Evolutionary conservation across 2,888 invertebrate species (phyloP), one percentile per base, ranked within the genome.

Genomic region (Hypolimnas misippus): DNA sequence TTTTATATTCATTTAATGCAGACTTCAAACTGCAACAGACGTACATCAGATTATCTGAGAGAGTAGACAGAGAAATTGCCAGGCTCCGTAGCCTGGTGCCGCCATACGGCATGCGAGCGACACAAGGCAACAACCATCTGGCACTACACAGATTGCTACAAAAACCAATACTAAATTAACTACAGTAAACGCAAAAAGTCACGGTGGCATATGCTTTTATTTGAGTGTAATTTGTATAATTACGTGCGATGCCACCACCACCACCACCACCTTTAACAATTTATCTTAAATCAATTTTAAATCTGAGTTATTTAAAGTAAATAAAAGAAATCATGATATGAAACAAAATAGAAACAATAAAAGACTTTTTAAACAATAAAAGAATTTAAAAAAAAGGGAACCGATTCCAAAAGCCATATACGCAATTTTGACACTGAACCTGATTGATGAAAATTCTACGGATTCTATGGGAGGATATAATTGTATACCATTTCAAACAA

Each of bases 51-150:
- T 84, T 81, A 82, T 75, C 72, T 73, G 76, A 78, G 79, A 82
- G 77, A 77, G 78, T 71, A 83, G 86, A 84, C 86, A 82, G 83
- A 73, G 77, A 87, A 87, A 88, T 86, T 87, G 80, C 71, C 70
- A 69, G 71, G 71, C 72, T 76, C 74, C 72, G 66, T 58, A 51
- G 70, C 64, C 67, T 71, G 73, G 68, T 68, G 69, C 67, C 78
- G 81, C 81, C 88, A 88, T 86, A 88, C 84, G 88, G 88, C 70
- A 70, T 79, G 74, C 84, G 81, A 57, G 66, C 51, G 49, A n/a
- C 71, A 73, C 42, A 44, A 21, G 52, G 52, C 44, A 40, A 58
- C 19, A 19, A 59, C 81, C 89, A 89, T 88, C 79, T 89, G 89
- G 84, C 76, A 21, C 70, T 72, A 68, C 70, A 69, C 73, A 76